Evolutionary conservation across 2,797 vertebrate genomes (phyloP).

Genomic region (Erethizon dorsatum): DNA sequence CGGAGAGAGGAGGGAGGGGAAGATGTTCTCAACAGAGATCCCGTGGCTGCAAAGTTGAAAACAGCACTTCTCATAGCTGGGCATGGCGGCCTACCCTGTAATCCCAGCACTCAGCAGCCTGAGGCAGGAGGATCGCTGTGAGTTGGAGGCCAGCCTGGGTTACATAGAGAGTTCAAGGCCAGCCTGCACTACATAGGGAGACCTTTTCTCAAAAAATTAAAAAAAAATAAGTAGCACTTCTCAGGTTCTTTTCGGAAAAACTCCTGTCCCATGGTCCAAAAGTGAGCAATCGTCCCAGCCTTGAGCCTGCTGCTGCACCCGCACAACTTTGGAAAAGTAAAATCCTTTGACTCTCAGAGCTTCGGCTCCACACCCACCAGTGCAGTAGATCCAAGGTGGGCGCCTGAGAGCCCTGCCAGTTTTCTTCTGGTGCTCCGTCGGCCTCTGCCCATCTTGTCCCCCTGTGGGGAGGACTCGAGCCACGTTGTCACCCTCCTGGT

Average conservation of each 20-base stretch:
- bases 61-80: too few species aligned
- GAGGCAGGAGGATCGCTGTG: not conserved
- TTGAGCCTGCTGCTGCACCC: fast-evolving
- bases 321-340: not conserved
- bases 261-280: not conserved
- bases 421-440: not conserved
- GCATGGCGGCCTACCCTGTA: not conserved
- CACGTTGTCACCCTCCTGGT: not conserved
- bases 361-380: not conserved
- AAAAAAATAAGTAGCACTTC: not conserved
- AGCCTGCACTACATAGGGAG: not conserved
- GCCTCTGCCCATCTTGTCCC: not conserved
- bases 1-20: not conserved
- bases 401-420: not conserved
- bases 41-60: too few species aligned
- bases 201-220: not conserved
- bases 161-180: too few species aligned
- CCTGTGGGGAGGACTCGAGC: not conserved
- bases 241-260: not conserved
- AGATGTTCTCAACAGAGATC: not conserved
- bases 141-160: not conserved
- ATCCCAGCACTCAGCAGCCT: not conserved
- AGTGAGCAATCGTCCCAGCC: too few species aligned
- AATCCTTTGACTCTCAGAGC: not conserved
- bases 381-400: not conserved